A percentile compares a stretch with the other conserved stretches of the same genome.
phyloP scores from a whole-genome alignment of 2,888 invertebrate genomes.

The Orthonevra nobilis region DNA sequence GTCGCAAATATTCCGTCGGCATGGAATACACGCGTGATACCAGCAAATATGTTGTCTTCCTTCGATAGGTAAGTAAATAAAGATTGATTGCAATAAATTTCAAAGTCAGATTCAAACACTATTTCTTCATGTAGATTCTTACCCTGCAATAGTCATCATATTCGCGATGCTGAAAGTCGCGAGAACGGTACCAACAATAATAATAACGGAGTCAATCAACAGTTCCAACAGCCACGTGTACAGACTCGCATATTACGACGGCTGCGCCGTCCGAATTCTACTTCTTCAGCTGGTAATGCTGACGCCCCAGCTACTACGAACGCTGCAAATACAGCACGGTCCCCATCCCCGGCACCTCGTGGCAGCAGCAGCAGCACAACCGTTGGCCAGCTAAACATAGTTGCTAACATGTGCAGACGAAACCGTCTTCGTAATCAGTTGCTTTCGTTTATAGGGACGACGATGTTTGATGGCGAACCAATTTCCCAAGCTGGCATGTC shows the following conservation, averaged over 20 bases:
- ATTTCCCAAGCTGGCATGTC: slow-evolving; percentile 76
- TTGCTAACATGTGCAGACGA: slow-evolving; percentile 57
- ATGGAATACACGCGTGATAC: slow-evolving; percentile 78
- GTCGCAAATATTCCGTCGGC: slow-evolving; percentile 82
- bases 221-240: slow-evolving; percentile 52
- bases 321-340: slow-evolving; percentile 35
- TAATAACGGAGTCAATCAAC: slow-evolving; percentile 60
- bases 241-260: slow-evolving; percentile 60
- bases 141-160: slow-evolving; percentile 87
- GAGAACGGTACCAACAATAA: slow-evolving; percentile 68
- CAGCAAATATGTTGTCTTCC: slow-evolving; percentile 78
- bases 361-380: slow-evolving; percentile 26
- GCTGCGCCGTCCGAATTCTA: slow-evolving; percentile 56
- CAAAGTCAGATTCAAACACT: not conserved
- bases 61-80: slow-evolving; percentile 76
- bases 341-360: slow-evolving; percentile 39
- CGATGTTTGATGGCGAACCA: slow-evolving; percentile 75
- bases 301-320: slow-evolving; percentile 22
- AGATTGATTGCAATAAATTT: not conserved
- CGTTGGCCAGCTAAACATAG: slow-evolving; percentile 15
- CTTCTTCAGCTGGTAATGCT: slow-evolving; percentile 36
- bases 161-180: slow-evolving; percentile 79
- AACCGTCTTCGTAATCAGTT: slow-evolving; percentile 75
- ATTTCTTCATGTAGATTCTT: slow-evolving; percentile 80
- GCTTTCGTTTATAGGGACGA: slow-evolving; percentile 74